phyloP scores from a whole-genome alignment of 2,888 invertebrate genomes.

The Hydrotaea diabolus region DNA sequence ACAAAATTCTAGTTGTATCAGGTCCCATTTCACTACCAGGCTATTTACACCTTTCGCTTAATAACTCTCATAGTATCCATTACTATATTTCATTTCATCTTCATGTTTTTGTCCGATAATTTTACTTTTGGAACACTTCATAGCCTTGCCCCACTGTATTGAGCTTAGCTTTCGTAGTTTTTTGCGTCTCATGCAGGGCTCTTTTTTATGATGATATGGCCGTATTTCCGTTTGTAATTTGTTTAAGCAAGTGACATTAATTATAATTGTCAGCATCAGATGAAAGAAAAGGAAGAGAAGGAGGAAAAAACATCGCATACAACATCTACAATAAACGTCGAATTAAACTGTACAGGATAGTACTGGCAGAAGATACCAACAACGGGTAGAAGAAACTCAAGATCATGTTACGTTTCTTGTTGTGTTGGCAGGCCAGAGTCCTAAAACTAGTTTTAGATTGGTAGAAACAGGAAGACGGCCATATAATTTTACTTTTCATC shows the following conservation, averaged over 20 bases:
- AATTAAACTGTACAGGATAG: too few species aligned
- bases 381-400: slow-evolving; percentile 27
- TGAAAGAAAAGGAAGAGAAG: slow-evolving; percentile 36
- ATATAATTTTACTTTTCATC: slow-evolving; percentile 51
- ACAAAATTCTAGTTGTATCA: too few species aligned
- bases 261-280: slow-evolving; percentile 65
- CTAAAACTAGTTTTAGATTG: slow-evolving; percentile 52
- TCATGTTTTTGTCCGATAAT: too few species aligned
- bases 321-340: slow-evolving; percentile 63
- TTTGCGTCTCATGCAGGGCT: background rate
- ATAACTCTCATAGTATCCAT: too few species aligned
- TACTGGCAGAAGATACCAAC: background rate
- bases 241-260: slow-evolving; percentile 67
- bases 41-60: too few species aligned
- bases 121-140: background rate
- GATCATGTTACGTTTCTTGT: slow-evolving; percentile 49
- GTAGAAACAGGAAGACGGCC: slow-evolving; percentile 49
- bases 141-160: slow-evolving; percentile 5
- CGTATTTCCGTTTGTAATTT: slow-evolving; percentile 68
- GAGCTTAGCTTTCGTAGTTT: background rate
- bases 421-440: background rate
- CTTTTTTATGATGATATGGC: slow-evolving; percentile 22
- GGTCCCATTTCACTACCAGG: too few species aligned
- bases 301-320: slow-evolving; percentile 16
- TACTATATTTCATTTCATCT: too few species aligned